Evolutionary conservation across 2,888 invertebrate species (phyloP), one percentile per base, ranked within the genome.

Genomic region (Eupithecia subfuscata): DNA sequence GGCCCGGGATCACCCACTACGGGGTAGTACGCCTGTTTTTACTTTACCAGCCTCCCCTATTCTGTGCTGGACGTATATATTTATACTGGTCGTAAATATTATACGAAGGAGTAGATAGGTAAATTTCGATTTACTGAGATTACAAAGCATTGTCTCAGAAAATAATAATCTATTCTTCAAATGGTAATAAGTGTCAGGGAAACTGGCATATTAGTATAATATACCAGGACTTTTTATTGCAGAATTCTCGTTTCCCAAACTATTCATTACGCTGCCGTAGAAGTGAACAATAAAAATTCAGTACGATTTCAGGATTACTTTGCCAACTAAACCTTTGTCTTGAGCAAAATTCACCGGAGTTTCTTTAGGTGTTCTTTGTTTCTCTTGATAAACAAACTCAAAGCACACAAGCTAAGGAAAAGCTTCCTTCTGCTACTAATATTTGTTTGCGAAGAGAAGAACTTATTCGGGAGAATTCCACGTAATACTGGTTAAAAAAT

Each of bases 401-500:
- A 77, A 75, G 73, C 74, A 76, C 76, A 70, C 73, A 70, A 77
- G 71, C 69, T 70, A 75, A 70, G 67, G 67, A 73, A 76, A 76
- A 71, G 77, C 73, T 77, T 73, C 75, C 70, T 14, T 1, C 18
- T 52, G 75, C 76, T 71, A 18, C 73, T 70, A n/a, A n/a, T n/a
- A n/a, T n/a, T n/a, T n/a, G n/a, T n/a, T n/a, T n/a, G n/a, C n/a
- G n/a, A n/a, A n/a, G n/a, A n/a, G n/a, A n/a, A n/a, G n/a, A n/a
- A n/a, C n/a, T n/a, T n/a, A n/a, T n/a, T n/a, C n/a, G n/a, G n/a
- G n/a, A n/a, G n/a, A n/a, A n/a, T n/a, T n/a, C n/a, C n/a, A n/a
- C n/a, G n/a, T n/a, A n/a, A n/a, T n/a, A n/a, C n/a, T n/a, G n/a
- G n/a, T n/a, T n/a, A n/a, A n/a, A n/a, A n/a, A n/a, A n/a, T n/a